Conservation (phyloP, 1,140 invertebrate species). For the Agrypnia vestita region DNA sequence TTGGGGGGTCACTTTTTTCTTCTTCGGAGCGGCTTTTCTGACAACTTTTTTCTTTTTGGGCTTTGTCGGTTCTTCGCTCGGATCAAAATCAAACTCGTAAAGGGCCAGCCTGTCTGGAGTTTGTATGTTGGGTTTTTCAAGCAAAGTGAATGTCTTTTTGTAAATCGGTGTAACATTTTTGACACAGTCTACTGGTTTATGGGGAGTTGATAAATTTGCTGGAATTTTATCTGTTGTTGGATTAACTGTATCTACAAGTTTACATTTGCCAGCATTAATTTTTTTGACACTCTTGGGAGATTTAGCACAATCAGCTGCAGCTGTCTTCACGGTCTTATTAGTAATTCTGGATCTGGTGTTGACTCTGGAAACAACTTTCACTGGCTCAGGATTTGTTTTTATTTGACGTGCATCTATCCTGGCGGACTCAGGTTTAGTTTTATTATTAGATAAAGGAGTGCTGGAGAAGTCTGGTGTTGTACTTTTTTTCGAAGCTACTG, state of each 20-base stretch:
- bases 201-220: background rate
- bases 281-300: background rate
- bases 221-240: background rate
- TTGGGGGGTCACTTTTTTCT: slow-evolving; percentile 33
- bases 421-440: background rate
- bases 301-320: background rate
- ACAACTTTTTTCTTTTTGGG: slow-evolving; percentile 50
- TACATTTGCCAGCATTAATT: background rate
- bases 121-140: slow-evolving; percentile 29
- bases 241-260: background rate
- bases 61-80: slow-evolving; percentile 46
- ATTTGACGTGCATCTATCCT: background rate
- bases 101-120: slow-evolving; percentile 45
- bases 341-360: slow-evolving; percentile 7
- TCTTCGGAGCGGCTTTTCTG: slow-evolving; percentile 20
- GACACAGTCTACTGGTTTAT: background rate
- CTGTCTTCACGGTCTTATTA: background rate
- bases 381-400: background rate
- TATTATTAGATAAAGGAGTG: slow-evolving; percentile 29
- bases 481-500: slow-evolving; percentile 25
- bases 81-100: slow-evolving; percentile 58
- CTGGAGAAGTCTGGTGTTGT: slow-evolving; percentile 46
- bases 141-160: slow-evolving; percentile 44
- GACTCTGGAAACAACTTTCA: background rate
- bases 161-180: slow-evolving; percentile 52